phyloP scores from a whole-genome alignment of 1,140 invertebrate species.

The Ostrea edulis region DNA sequence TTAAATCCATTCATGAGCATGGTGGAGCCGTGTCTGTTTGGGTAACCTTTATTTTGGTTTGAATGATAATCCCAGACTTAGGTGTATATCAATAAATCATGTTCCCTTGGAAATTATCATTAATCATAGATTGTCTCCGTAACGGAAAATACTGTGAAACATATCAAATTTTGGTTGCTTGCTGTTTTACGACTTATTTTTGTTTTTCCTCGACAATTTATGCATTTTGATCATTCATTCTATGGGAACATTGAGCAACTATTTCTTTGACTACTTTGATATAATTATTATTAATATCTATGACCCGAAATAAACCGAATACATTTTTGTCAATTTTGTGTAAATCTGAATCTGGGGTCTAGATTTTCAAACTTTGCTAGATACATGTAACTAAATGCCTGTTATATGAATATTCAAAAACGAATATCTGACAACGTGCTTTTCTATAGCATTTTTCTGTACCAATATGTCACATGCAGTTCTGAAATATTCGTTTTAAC shows the following conservation, averaged over 20 bases:
- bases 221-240: no score
- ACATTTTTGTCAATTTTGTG: no score
- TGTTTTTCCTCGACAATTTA: no score
- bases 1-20: not conserved
- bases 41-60: not conserved
- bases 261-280: no score
- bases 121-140: not conserved
- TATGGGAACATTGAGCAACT: no score
- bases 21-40: not conserved
- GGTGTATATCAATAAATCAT: not conserved
- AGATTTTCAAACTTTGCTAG: no score
- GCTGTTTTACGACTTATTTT: not conserved
- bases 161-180: not conserved
- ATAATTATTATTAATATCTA: no score
- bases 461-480: not conserved
- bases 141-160: not conserved
- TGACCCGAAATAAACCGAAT: no score
- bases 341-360: no score
- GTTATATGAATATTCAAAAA: no score
- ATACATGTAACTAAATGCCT: no score
- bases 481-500: not conserved
- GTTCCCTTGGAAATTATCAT: not conserved
- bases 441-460: not conserved
- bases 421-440: no score
- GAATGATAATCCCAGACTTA: not conserved